Evolutionary conservation across 2,888 invertebrate species (phyloP).

Genomic region (Oscheius sp.): DNA sequence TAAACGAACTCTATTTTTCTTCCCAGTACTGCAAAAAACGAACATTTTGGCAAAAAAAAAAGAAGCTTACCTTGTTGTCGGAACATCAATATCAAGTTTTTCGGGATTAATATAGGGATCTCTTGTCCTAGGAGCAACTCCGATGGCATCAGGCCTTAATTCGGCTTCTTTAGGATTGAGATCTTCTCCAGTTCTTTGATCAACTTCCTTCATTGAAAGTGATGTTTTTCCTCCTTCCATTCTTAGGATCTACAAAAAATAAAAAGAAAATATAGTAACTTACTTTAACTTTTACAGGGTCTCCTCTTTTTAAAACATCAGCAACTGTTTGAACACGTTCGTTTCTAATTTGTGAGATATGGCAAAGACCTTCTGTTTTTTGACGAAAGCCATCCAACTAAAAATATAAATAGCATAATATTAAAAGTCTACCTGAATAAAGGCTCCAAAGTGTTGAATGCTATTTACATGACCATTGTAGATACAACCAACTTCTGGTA

Average conservation of each 20-base stretch:
- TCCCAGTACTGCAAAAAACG: slow-evolving; percentile 31
- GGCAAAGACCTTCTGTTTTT: slow-evolving; percentile 91
- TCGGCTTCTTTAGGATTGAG: slow-evolving; percentile 79
- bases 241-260: slow-evolving; percentile 79
- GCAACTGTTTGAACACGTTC: slow-evolving; percentile 87
- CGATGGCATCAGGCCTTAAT: slow-evolving; percentile 54
- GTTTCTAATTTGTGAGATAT: slow-evolving; percentile 80
- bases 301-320: slow-evolving; percentile 89
- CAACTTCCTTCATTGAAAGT: slow-evolving; percentile 78
- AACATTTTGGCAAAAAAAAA: not conserved
- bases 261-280: slow-evolving; percentile 54
- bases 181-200: slow-evolving; percentile 92
- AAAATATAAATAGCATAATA: slow-evolving; percentile 25
- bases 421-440: slow-evolving; percentile 77
- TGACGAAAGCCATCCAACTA: slow-evolving; percentile 87
- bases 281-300: slow-evolving; percentile 82
- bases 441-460: slow-evolving; percentile 96
- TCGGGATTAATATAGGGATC: slow-evolving; percentile 64
- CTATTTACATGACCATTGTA: slow-evolving; percentile 93
- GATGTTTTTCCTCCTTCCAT: slow-evolving; percentile 94
- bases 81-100: not conserved
- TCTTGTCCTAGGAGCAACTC: slow-evolving; percentile 53
- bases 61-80: slow-evolving; percentile 33
- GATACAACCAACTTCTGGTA: slow-evolving; percentile 78
- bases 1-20: slow-evolving; percentile 77